These are phyloP conservation scores for Sebastes matsubarae DNA, from an alignment of 2,797 vertebrate genomes.

Conservation along the genomic window DNA sequence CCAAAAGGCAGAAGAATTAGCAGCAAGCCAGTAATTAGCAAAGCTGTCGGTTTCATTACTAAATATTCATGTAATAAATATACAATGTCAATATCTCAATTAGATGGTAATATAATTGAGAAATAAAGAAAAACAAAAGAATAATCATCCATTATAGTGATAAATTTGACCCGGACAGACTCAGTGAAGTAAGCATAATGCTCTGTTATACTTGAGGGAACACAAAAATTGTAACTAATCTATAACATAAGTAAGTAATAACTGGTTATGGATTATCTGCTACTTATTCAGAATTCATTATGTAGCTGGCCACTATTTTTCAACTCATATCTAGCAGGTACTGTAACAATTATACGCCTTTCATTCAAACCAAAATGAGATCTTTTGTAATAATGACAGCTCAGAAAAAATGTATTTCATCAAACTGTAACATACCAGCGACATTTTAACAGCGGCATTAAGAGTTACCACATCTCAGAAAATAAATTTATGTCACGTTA, in stretches of 20 bases:
- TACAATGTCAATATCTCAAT: too few relatives aligned
- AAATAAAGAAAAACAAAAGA: too few relatives aligned
- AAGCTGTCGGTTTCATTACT: too few relatives aligned
- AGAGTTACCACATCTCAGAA: background rate
- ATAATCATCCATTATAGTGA: too few relatives aligned
- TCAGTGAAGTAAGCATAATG: background rate
- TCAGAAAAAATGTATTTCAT: background rate
- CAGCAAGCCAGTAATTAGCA: too few relatives aligned
- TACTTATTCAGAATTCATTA: background rate
- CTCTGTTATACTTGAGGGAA: background rate
- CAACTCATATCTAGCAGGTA: background rate
- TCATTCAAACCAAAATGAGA: background rate
- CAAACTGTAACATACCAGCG: background rate
- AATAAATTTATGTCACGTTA: constrained; percentile 1
- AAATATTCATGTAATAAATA: too few relatives aligned
- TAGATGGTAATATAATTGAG: too few relatives aligned
- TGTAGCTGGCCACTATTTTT: background rate
- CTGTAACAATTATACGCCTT: background rate
- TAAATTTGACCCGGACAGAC: too few relatives aligned
- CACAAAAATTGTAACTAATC: background rate
- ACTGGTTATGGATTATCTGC: constrained; percentile 1
- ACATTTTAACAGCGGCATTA: background rate
- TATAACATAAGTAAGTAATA: background rate
- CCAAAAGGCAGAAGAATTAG: too few relatives aligned
- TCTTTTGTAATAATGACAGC: background rate